phyloP scores from a whole-genome alignment of 2,888 invertebrate genomes.

The Melitaea athalia region DNA sequence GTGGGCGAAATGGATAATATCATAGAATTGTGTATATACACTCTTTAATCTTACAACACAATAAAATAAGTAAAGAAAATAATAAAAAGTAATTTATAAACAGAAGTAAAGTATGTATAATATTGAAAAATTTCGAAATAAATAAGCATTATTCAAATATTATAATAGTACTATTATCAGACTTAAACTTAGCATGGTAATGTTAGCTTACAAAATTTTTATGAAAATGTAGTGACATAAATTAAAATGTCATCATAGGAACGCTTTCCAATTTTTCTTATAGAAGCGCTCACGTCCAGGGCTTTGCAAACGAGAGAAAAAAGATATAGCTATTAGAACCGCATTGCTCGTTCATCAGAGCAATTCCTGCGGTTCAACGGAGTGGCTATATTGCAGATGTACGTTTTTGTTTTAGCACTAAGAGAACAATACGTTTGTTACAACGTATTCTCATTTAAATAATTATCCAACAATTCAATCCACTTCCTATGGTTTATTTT shows the following conservation, averaged over 20 bases:
- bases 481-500: constrained; percentile 64
- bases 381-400: constrained; percentile 59
- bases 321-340: constrained; percentile 68
- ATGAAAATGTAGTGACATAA: constrained; percentile 32
- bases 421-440: constrained; percentile 76
- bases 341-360: constrained; percentile 74
- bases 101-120: not conserved
- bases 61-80: not conserved
- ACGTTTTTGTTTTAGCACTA: constrained; percentile 66
- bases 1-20: constrained; percentile 49
- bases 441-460: constrained; percentile 57
- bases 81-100: not conserved
- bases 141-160: too few species aligned
- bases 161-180: not conserved
- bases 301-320: constrained; percentile 54
- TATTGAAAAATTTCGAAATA: too few species aligned
- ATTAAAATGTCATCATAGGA: constrained; percentile 42
- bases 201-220: constrained; percentile 11
- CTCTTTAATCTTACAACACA: constrained; percentile 10
- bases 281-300: constrained; percentile 54
- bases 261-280: constrained; percentile 52
- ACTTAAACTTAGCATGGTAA: not conserved
- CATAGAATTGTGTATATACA: constrained; percentile 22
- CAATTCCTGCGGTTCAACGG: constrained; percentile 64
- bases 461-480: constrained; percentile 57